Percentiles rank a stretch among this genome's conserved stretches.
Evolutionary conservation across 2,888 invertebrate genomes (phyloP).

Genomic region (Nipponacmea schrenckii): DNA sequence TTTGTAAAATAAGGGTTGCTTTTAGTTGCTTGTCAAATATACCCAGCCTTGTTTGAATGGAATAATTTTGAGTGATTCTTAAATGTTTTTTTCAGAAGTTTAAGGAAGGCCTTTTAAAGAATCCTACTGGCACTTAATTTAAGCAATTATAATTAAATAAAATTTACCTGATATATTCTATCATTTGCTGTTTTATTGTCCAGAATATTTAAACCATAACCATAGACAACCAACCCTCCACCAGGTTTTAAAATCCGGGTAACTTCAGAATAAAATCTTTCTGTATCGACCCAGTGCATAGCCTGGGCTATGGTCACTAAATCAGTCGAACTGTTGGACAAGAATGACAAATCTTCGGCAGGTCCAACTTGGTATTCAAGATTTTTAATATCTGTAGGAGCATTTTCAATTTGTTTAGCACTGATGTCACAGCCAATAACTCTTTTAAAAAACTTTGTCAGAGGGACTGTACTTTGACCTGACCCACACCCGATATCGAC

Average conservation of each 20-base stretch:
- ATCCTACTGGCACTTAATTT: too few relatives aligned
- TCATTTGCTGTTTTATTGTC: conserved; percentile 35
- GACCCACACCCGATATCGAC: conserved; percentile 72
- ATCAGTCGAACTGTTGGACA: conserved; percentile 46
- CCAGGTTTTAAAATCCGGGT: conserved; percentile 66
- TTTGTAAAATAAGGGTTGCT: too few relatives aligned
- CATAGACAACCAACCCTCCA: conserved; percentile 65
- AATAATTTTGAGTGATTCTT: too few relatives aligned
- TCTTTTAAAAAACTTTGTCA: conserved; percentile 66
- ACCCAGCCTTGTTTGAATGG: too few relatives aligned
- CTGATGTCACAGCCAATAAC: conserved; percentile 70
- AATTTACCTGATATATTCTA: conserved; percentile 14
- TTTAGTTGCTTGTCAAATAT: too few relatives aligned
- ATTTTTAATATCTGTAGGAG: conserved; percentile 49
- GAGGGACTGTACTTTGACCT: conserved; percentile 70
- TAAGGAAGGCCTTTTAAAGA: too few relatives aligned
- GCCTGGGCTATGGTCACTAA: conserved; percentile 69
- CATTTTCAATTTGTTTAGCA: conserved; percentile 66
- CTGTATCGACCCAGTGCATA: conserved; percentile 69
- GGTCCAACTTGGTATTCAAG: conserved; percentile 56
- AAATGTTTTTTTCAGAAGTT: too few relatives aligned
- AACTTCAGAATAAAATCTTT: conserved; percentile 68
- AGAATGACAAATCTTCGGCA: conserved; percentile 65
- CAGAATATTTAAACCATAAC: conserved; percentile 43
- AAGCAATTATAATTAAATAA: too few relatives aligned